These are phyloP conservation scores for Stegana nigrithorax DNA, from an alignment of 2,888 invertebrate species.

Conservation along the genomic window DNA sequence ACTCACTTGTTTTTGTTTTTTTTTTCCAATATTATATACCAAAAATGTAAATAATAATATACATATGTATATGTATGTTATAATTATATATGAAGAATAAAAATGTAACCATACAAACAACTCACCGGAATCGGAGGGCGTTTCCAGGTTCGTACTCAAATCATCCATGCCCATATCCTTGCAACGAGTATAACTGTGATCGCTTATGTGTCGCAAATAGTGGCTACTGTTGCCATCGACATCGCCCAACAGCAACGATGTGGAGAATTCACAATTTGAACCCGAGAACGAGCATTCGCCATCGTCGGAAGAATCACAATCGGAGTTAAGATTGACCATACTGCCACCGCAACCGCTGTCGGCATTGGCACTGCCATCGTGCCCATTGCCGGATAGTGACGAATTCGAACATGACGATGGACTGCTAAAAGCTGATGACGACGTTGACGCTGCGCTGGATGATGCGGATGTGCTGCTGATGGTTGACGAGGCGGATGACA, in stretches of 20 bases:
- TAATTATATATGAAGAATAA: no score
- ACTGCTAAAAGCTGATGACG: slow-evolving; percentile 16
- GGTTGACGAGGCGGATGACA: slow-evolving; percentile 6
- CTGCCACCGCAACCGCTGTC: neutral
- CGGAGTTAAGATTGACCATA: slow-evolving; percentile 32
- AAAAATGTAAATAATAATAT: no score
- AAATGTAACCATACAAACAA: no score
- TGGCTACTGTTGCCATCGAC: slow-evolving; percentile 35
- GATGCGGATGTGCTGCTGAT: neutral
- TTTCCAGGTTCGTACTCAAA: slow-evolving; percentile 79
- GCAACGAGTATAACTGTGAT: slow-evolving; percentile 80
- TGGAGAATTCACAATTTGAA: slow-evolving; percentile 18
- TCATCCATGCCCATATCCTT: slow-evolving; percentile 72
- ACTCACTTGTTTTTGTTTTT: no score
- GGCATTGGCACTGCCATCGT: slow-evolving; percentile 17
- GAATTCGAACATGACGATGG: neutral
- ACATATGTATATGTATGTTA: neutral
- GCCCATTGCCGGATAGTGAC: neutral
- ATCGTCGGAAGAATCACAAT: slow-evolving; percentile 46
- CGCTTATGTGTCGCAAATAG: slow-evolving; percentile 65
- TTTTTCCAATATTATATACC: no score
- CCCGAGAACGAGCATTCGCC: slow-evolving; percentile 36
- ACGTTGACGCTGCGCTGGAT: neutral
- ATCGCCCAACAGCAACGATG: slow-evolving; percentile 26
- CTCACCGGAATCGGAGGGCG: slow-evolving; percentile 92